Percentiles rank a stretch among this genome's conserved stretches.
Conservation (phyloP, 2,113 vertebrate species). For the Pachycephala philippinensis region DNA sequence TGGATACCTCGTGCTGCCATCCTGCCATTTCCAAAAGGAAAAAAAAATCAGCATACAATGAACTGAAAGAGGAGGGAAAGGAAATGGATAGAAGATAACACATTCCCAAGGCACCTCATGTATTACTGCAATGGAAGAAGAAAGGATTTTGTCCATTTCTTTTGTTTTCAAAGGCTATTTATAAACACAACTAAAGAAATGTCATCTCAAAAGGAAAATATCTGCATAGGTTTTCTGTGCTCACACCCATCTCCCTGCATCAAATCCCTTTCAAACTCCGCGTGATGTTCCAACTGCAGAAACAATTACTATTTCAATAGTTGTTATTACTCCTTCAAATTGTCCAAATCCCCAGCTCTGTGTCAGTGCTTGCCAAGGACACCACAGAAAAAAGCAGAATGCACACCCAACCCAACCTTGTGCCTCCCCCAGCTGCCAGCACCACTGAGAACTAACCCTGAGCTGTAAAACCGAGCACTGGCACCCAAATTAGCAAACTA, state of each 20-base stretch:
- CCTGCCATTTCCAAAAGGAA: not conserved
- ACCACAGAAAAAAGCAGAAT: constrained; percentile 4
- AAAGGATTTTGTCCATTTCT: not conserved
- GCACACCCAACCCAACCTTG: constrained; percentile 46
- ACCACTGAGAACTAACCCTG: not conserved
- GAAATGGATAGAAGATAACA: not conserved
- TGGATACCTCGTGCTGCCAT: not conserved
- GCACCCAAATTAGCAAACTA: constrained; percentile 34
- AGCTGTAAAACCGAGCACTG: constrained; percentile 5
- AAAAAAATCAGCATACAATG: not conserved
- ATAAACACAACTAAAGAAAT: not conserved
- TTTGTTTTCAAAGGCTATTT: not conserved
- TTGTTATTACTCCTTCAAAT: not conserved
- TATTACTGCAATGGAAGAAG: not conserved
- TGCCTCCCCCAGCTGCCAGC: not conserved
- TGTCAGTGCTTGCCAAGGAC: not conserved
- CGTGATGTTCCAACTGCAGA: not conserved
- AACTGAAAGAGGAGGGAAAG: not conserved
- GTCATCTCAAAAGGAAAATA: not conserved
- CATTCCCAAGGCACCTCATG: not conserved
- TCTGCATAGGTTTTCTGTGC: not conserved
- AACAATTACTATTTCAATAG: constrained; percentile 1
- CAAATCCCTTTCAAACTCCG: not conserved
- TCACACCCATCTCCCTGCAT: not conserved
- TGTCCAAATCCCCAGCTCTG: not conserved